Evolutionary conservation across 1,140 invertebrate species (phyloP), one percentile per base, ranked within the genome.

Genomic region (Aphis gossypii): DNA sequence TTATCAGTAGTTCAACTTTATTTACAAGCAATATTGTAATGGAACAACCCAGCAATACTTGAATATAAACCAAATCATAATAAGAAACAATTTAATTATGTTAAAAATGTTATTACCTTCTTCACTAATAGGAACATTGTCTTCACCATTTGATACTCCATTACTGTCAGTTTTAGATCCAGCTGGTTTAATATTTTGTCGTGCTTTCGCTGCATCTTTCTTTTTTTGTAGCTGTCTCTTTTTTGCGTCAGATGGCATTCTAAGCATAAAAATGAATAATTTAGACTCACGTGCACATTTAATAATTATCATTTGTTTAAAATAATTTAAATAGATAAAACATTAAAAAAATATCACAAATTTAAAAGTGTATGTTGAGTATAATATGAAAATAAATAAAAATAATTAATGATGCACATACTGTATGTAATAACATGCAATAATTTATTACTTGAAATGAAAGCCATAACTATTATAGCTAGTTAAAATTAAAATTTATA

Each of bases 161-260:
- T 96, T 96, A 41, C 95, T 94, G 56, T 95, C 94, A 91, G 95
- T 95, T 93, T 95, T 95, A n/a, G 94, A 60, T 93, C 95, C 96
- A 94, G 95, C 94, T 68, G 82, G 94, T 90, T 97, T 97, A 94
- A 97, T 97, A 94, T 96, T 94, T 94, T 96, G 97, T 94, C 97
- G 96, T 90, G 97, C 96, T 95, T 98, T 98, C 41, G 98, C 98
- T 48, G 98, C 98, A 94, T 99, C 98, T 95, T 99, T 99, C 96
- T 99, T 99, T 95, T 99, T 98, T 95, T 98, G 98, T 95, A 98
- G 98, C 95, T 99, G 97, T 95, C 98, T 98, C 96, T 99, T 99
- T 95, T 99, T 99, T 6, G 99, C 97, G 95, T 99, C 98, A 94
- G 98, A 99, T 94, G 99, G 98, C 99, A 99, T 99, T 54, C 76